Conservation (phyloP, 2,888 invertebrate genomes). For the Acanthosoma haemorrhoidale region DNA sequence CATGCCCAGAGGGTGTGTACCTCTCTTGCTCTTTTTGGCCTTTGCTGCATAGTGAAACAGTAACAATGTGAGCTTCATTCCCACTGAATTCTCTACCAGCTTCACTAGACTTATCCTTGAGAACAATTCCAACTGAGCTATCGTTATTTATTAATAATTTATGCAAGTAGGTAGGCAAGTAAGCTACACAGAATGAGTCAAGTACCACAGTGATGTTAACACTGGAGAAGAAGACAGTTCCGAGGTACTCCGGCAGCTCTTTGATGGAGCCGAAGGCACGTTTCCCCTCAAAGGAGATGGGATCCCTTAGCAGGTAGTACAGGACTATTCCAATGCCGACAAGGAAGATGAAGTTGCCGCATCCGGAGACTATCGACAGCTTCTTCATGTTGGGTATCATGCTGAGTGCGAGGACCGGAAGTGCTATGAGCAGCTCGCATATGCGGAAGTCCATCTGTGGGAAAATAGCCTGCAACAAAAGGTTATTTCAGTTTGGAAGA, state of each 20-base stretch:
- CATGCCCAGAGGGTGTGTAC: no score
- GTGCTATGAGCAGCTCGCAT: background rate
- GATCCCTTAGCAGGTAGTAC: conserved; percentile 20
- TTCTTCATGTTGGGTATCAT: background rate
- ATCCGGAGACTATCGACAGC: conserved; percentile 2
- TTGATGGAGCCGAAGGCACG: background rate
- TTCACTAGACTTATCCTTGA: no score
- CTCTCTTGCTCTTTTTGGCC: no score
- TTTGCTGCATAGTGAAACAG: no score
- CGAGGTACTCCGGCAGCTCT: conserved; percentile 22
- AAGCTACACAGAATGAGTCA: no score
- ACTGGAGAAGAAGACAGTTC: conserved; percentile 24
- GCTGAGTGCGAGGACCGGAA: conserved; percentile 2
- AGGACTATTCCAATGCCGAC: conserved; percentile 3
- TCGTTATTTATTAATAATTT: no score
- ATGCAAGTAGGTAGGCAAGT: no score
- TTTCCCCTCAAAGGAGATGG: background rate
- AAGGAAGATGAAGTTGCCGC: background rate
- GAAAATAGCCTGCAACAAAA: background rate
- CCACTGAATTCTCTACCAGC: no score
- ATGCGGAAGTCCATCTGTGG: background rate
- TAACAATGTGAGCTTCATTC: no score
- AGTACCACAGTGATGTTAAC: conserved; percentile 17
- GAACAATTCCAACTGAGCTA: no score
- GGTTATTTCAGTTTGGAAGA: no score